Base-by-base conservation (phyloP, 2,113 vertebrate species). In the Mustelus asterias region DNA sequence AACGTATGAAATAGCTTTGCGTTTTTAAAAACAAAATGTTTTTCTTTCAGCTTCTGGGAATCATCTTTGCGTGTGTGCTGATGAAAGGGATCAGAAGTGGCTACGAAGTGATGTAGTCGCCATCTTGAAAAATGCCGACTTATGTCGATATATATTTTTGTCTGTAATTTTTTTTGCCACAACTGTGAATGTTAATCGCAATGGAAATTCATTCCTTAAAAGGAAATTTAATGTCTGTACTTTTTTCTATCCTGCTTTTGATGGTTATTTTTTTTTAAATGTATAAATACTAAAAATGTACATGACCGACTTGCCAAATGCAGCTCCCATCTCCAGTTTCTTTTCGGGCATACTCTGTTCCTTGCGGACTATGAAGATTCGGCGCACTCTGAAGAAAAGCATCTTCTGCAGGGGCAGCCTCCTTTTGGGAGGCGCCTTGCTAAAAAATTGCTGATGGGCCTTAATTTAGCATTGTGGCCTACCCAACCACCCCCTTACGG, bases 21-120 rank as follows among this genome's bases (percentile, higher is more conserved):
- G 70, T 58, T 60, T 90, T 89, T 54, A 54, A 54, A 54, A 54
- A 54, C 48, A 54, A 54, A 54, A 54, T 58, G 3, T 7, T 65
- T 37, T 37, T 5, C 4, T 18, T 37, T 3, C 97, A 99, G 99
- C 86, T 99, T 63, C 95, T 98, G 96, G 99, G 99, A 58, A 97
- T 99, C 6, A 95, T 98, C 96, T 98, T 99, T 44, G 97, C 98
- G 96, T 99, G 99, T 97, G 96, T 98, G 96, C 97, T 99, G 93
- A 98, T 99, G 98, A 98, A 97, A 97, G 98, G 98, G 95, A 99
- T 99, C 96, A 98, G 98, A 96, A 98, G 98, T 14, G 98, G 98
- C 96, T 99, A 99, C 10, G 98, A 99, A 97, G 98, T 99, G 94
- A 99, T 99, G 98, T 99, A 98, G 98, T 96, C 18, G 70, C 94